Base-by-base conservation (phyloP, 2,113 vertebrate genomes). In the Hippoglossus stenolepis region DNA sequence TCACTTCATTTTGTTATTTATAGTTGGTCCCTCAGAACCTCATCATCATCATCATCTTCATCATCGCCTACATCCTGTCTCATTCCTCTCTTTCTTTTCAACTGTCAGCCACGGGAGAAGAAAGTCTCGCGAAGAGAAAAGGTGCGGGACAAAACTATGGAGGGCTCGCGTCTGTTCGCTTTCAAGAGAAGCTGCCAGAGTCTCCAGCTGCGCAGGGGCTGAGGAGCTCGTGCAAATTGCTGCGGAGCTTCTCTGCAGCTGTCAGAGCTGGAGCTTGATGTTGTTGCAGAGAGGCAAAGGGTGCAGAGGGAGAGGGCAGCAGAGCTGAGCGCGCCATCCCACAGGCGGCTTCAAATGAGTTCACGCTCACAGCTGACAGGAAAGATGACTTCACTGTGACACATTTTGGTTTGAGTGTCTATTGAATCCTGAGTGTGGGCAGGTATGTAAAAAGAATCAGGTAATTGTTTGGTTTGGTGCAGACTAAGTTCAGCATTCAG, bases 1-100 rank as follows among this genome's bases (percentile, higher is more conserved):
- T 87, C 65, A 43, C 78, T 64, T 87, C 75, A 47, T 62, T 65
- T 70, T 77, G 74, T 87, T 94, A 93, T 94, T 94, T 94, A 93
- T 93, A 93, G 87, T 66, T 14, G 56, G 80, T 84, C 85, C 82
- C 84, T 13, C 85, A 91, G 88, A 94, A 89, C 85, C 84, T 79
- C 80, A 73, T 88, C 88, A 71, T 87, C 88, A 70, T 73, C 90
- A 65, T 82, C 90, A 63, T 82, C 79, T n/a, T 77, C 79, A 49
- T 71, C 87, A 20, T 80, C 70, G 70, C 87, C 86, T 83, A 80
- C 90, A 82, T 91, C 85, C 84, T 60, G 76, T 89, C 90, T 87
- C 84, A 90, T 90, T 81, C 77, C 77, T 87, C 86, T 78, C 76
- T 79, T 85, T 59, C 79, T 90, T 87, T 87, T 85, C 73, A 87